Percentiles rank a stretch among this genome's conserved stretches.
Evolutionary conservation across 92 coral and sea anemone species (phyloP).

Genomic region (Parazoanthus swiftii): DNA sequence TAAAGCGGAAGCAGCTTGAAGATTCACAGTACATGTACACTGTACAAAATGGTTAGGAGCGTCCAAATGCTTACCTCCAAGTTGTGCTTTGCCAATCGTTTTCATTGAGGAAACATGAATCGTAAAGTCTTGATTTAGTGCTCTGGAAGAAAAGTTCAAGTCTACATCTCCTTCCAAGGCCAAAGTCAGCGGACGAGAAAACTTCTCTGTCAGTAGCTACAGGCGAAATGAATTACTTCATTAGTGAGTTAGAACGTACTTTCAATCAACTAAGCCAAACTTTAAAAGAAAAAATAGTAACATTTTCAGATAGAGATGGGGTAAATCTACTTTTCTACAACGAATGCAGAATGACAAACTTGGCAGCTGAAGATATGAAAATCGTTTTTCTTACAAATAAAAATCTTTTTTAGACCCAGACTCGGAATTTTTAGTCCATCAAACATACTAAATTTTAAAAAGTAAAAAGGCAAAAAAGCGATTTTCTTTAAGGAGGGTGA

Average conservation of each 20-base stretch:
- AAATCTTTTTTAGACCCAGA: no score
- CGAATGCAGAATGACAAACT: no score
- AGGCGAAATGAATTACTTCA: neutral
- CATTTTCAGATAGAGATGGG: no score
- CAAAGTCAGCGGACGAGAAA: slow-evolving; percentile 9
- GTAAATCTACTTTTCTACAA: no score
- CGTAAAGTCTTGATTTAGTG: slow-evolving; percentile 26
- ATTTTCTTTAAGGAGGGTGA: no score
- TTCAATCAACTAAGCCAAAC: neutral
- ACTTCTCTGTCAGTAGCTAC: no score
- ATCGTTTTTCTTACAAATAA: no score
- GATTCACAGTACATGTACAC: neutral
- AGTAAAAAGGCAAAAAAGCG: no score
- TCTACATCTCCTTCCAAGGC: slow-evolving; percentile 5
- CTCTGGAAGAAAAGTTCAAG: neutral
- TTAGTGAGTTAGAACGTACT: neutral
- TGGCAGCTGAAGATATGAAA: no score
- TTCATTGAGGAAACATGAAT: neutral
- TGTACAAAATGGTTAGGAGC: neutral
- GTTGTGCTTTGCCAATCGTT: slow-evolving; percentile 13
- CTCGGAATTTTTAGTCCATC: no score
- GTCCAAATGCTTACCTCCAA: neutral
- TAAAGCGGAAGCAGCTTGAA: neutral
- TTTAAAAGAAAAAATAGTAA: no score
- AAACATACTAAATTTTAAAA: no score